Evolutionary conservation across 2,797 vertebrate species (phyloP).

Genomic region (Lindbergichthys nudifrons): DNA sequence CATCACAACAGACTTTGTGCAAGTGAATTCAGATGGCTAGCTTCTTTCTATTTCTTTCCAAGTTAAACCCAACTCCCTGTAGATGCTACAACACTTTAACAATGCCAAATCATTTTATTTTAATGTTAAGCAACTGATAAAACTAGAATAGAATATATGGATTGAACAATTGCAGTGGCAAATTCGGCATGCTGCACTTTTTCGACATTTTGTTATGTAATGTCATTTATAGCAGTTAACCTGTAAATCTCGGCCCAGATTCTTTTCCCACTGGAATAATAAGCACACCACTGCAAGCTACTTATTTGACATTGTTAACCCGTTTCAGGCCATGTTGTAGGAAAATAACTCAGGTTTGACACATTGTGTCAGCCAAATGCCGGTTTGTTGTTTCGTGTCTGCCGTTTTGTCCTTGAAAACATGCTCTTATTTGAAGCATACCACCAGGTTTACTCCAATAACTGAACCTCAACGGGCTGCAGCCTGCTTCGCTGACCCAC

Average conservation of each 20-base stretch:
- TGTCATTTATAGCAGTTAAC: background rate
- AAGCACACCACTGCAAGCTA: background rate
- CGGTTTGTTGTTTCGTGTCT: constrained; percentile 15
- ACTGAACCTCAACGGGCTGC: constrained; percentile 14
- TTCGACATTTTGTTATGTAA: background rate
- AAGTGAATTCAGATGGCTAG: constrained; percentile 4
- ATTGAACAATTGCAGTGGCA: background rate
- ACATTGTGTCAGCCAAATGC: constrained; percentile 22
- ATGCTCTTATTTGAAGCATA: background rate
- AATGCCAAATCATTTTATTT: background rate
- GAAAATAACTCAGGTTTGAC: background rate
- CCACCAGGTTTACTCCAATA: background rate
- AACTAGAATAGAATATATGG: background rate
- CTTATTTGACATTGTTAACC: background rate
- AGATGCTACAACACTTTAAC: background rate
- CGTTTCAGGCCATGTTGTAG: background rate
- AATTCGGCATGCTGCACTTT: background rate
- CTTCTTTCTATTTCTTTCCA: background rate
- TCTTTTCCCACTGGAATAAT: too few species aligned
- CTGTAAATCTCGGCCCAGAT: background rate
- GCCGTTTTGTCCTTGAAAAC: constrained; percentile 3
- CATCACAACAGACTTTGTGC: constrained; percentile 10
- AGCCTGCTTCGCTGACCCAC: constrained; percentile 7
- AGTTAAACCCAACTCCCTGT: background rate
- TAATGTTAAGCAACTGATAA: background rate